Evolutionary conservation across 2,797 vertebrate genomes (phyloP), one percentile per base, ranked within the genome.

Genomic region (Smutsia temminckii): DNA sequence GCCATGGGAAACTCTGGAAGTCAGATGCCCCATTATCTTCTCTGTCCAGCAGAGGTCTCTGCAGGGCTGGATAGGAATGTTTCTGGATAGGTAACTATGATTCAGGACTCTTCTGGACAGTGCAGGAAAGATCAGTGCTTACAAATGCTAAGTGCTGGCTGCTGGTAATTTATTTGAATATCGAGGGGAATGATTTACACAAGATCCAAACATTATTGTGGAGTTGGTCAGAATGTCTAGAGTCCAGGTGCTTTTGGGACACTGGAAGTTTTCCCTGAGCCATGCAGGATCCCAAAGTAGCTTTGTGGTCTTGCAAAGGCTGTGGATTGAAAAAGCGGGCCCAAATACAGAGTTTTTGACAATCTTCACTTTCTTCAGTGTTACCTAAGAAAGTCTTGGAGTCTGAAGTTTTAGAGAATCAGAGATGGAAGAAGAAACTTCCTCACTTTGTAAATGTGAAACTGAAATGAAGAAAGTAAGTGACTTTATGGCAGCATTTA

Each of bases 91-190:
- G 78, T 79, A 77, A 68, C 69, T 81, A 37, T 20, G 85, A 85
- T 66, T 95, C 51, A 25, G 61, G n/a, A 49, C 63, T 86, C 14
- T 86, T 11, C 77, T 78, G 77, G 77, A 59, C 32, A 71, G 69
- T 90, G 0, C 12, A 49, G 42, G 42, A 37, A 49, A 92, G 77
- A 81, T 89, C 49, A 86, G 0, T 25, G 61, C 5, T 72, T 96
- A 20, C 42, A 37, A 34, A 91, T 96, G 77, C 57, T 85, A 71
- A 94, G 6, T 91, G 49, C 34, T 42, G 34, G 53, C 97, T 53
- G 77, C 13, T 29, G 40, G 61, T 75, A 42, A 71, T 89, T 55
- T 97, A 53, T 95, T 94, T 89, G 94, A 91, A 84, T 97, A 93
- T 94, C 37, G 84, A 89, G 90, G 89, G 75, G 51, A 92, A 89